Evolutionary conservation across 2,797 vertebrate species (phyloP).

Genomic region (Leptodactylus fallax): DNA sequence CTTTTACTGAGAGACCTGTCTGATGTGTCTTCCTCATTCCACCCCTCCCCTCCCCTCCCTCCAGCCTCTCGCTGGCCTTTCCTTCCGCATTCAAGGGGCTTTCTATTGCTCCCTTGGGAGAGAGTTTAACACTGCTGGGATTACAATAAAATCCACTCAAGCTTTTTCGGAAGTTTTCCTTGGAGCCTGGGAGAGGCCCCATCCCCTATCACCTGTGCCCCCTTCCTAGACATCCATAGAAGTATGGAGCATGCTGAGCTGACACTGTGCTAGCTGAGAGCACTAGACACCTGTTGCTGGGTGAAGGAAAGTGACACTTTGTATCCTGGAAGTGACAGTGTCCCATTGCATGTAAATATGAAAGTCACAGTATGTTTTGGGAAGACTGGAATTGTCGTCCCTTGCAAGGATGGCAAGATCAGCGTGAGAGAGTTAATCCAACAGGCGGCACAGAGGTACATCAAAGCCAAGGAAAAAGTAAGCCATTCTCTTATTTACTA

Average conservation of each 20-base stretch:
- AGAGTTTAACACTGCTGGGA: conserved; percentile 10
- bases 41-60: conserved; percentile 42
- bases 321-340: background rate
- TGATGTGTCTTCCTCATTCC: conserved; percentile 49
- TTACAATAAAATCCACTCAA: background rate
- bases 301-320: background rate
- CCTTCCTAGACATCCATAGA: background rate
- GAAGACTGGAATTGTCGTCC: conserved; percentile 91
- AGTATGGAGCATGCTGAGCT: conserved; percentile 16
- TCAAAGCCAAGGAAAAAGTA: conserved; percentile 91
- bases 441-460: conserved; percentile 93
- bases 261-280: background rate
- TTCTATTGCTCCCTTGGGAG: conserved; percentile 7
- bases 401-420: conserved; percentile 90
- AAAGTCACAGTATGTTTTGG: conserved; percentile 96
- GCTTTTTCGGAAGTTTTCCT: background rate
- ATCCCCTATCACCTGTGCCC: background rate
- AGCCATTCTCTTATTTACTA: conserved; percentile 46
- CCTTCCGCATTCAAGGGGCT: conserved; percentile 45
- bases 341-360: conserved; percentile 73
- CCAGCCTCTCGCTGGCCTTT: conserved; percentile 28
- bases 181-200: background rate
- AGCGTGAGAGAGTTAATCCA: conserved; percentile 90
- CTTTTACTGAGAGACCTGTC: conserved; percentile 28
- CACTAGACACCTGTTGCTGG: conserved; percentile 50